A percentile compares a stretch with the other conserved stretches of the same genome.
Conservation (phyloP, 2,888 invertebrate genomes). For the Ischnura elegans region DNA sequence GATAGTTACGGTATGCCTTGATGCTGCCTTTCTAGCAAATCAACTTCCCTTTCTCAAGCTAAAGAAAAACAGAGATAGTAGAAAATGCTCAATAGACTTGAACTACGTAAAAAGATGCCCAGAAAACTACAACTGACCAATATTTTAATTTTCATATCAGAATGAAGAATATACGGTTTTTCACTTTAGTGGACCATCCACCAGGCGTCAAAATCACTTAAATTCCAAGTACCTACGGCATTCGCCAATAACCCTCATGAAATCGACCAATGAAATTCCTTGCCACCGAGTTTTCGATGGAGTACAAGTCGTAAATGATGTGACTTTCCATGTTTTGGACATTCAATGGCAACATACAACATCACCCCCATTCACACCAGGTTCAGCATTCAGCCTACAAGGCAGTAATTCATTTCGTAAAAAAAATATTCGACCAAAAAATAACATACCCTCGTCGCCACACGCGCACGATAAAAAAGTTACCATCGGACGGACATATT, state of each 20-base stretch:
- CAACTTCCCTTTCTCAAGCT: too few species aligned
- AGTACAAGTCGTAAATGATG: background rate
- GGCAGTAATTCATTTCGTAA: conserved; percentile 54
- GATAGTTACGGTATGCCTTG: too few species aligned
- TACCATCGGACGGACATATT: conserved; percentile 36
- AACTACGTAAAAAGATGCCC: too few species aligned
- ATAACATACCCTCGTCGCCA: conserved; percentile 29
- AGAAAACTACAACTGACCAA: too few species aligned
- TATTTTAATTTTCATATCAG: too few species aligned
- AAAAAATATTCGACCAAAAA: background rate
- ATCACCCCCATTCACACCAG: background rate
- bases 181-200: background rate
- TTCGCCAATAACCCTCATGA: background rate
- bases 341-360: background rate
- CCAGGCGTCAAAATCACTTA: background rate
- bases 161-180: too few species aligned
- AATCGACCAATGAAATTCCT: background rate
- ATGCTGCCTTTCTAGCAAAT: too few species aligned
- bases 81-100: too few species aligned
- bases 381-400: background rate
- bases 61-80: too few species aligned
- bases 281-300: background rate
- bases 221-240: background rate
- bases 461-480: conserved; percentile 54
- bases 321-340: background rate